phyloP scores from a whole-genome alignment of 2,113 vertebrate species.

The Psilopogon haemacephalus region DNA sequence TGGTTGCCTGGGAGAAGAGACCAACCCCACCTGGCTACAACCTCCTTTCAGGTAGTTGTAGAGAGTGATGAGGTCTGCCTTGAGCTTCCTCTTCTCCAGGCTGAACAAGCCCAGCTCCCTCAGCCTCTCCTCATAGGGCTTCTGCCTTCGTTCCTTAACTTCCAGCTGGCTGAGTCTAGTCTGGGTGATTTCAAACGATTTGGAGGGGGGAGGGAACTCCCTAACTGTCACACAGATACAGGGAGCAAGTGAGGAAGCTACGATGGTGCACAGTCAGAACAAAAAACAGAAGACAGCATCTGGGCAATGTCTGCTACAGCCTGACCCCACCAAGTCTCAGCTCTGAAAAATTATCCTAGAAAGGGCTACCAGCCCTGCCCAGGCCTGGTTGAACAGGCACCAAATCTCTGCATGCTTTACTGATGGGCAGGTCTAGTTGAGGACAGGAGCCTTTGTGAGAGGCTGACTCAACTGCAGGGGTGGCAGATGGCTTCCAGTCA shows the following conservation, averaged over 20 bases:
- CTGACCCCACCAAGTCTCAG: not conserved
- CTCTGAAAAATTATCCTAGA: conserved; percentile 26
- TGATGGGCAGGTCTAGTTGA: not conserved
- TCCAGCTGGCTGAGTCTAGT: too few species aligned
- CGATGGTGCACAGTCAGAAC: not conserved
- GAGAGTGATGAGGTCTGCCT: too few species aligned
- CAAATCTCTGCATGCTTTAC: conserved; percentile 13
- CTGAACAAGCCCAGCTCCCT: too few species aligned
- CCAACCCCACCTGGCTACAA: too few species aligned
- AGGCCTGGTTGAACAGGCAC: not conserved
- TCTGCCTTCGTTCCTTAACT: too few species aligned
- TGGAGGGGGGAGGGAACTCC: too few species aligned
- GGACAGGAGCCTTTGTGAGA: not conserved
- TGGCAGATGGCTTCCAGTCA: conserved; percentile 26
- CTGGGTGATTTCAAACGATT: too few species aligned
- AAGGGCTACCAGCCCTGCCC: not conserved
- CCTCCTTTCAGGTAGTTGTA: too few species aligned
- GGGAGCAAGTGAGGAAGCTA: not conserved
- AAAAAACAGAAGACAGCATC: conserved; percentile 4
- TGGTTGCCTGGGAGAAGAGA: too few species aligned
- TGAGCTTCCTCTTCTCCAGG: too few species aligned
- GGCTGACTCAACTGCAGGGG: not conserved
- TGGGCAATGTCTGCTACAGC: not conserved
- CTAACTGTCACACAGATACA: too few species aligned
- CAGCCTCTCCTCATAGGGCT: too few species aligned